Conservation (phyloP, 2,888 invertebrate species). For the Temnothorax rugatulus region DNA sequence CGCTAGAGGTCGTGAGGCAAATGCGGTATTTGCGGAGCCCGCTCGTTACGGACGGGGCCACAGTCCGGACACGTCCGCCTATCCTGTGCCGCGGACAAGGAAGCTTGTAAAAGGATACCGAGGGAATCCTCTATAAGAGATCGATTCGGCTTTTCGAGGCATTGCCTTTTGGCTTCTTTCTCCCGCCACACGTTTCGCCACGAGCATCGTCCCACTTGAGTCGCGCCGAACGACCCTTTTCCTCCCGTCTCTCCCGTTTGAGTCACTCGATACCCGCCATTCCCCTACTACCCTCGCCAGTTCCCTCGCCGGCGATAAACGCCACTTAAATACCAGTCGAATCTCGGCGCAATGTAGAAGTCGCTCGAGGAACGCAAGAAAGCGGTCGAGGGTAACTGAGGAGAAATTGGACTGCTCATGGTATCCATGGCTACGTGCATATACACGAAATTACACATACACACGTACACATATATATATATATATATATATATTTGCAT, state of each 20-base stretch:
- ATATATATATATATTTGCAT: neutral
- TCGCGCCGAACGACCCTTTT: conserved; percentile 11
- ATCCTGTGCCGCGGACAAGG: conserved; percentile 59
- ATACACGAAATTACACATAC: conserved; percentile 7
- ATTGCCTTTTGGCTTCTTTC: conserved; percentile 73
- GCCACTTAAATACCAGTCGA: conserved; percentile 73
- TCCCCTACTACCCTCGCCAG: conserved; percentile 3
- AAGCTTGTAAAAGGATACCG: conserved; percentile 67
- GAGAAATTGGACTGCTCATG: conserved; percentile 40
- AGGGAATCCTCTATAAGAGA: conserved; percentile 70
- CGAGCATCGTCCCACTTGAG: conserved; percentile 50
- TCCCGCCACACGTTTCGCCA: conserved; percentile 43
- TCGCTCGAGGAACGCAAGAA: conserved; percentile 51
- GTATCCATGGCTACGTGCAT: conserved; percentile 37
- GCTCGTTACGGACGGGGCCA: conserved; percentile 37
- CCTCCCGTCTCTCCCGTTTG: conserved; percentile 36
- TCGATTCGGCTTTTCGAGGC: conserved; percentile 74
- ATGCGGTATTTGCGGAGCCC: conserved; percentile 10
- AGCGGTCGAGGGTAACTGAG: neutral
- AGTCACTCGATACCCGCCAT: conserved; percentile 66
- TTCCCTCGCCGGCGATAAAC: conserved; percentile 67
- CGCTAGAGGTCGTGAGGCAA: neutral
- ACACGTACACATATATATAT: neutral
- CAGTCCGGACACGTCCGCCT: conserved; percentile 73
- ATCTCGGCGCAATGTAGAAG: conserved; percentile 69